Evolutionary conservation across 2,888 invertebrate species (phyloP).

Genomic region (Abrostola tripartita): DNA sequence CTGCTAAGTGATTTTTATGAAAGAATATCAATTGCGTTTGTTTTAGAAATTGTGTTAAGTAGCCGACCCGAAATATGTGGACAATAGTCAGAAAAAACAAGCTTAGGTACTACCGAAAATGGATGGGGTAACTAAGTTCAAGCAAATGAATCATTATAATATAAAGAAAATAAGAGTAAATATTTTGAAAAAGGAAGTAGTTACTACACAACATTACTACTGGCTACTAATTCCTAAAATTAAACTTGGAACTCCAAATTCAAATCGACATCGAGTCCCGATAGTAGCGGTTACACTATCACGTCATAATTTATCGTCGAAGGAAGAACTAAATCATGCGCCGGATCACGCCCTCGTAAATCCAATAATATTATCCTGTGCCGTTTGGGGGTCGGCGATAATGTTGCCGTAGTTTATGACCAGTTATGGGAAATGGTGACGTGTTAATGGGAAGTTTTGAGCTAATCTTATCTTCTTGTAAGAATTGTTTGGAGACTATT

Average conservation of each 20-base stretch:
- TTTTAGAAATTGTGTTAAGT: no score
- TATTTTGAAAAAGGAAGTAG: no score
- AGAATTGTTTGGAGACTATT: background rate
- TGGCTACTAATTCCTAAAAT: conserved; percentile 1
- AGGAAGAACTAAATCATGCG: conserved; percentile 86
- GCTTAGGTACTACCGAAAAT: no score
- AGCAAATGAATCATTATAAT: no score
- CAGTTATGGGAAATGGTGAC: conserved; percentile 41
- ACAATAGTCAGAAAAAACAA: no score
- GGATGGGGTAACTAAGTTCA: no score
- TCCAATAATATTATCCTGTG: conserved; percentile 83
- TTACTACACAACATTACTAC: no score
- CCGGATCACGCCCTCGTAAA: conserved; percentile 83
- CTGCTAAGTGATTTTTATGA: no score
- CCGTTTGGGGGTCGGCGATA: conserved; percentile 70
- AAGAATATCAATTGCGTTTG: no score
- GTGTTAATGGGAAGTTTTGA: conserved; percentile 45
- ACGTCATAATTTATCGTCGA: conserved; percentile 75
- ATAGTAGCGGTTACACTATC: conserved; percentile 56
- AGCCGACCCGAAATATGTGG: no score
- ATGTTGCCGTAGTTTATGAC: conserved; percentile 59
- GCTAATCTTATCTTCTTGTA: conserved; percentile 18
- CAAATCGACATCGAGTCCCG: conserved; percentile 48
- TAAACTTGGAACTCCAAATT: conserved; percentile 27
- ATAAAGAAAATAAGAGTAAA: no score